Base-by-base conservation (phyloP, 1,140 invertebrate genomes). In the Dendroctonus valens region DNA sequence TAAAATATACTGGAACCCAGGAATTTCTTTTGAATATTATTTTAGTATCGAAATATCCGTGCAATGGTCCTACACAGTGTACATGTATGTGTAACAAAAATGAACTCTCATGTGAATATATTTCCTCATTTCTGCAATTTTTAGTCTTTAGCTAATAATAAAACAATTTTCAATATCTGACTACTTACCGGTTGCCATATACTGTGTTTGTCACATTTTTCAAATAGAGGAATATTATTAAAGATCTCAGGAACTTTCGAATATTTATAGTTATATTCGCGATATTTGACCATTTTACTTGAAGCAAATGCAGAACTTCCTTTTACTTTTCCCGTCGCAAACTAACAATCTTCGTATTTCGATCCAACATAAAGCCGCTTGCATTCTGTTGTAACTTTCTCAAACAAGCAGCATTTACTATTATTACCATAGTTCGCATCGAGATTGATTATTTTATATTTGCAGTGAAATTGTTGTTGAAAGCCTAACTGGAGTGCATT, bases 211-310 rank as follows among this genome's bases (percentile, higher is more conserved):
- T n/a, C n/a, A 38, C 40, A 60, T 40, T 53, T 62, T 52, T 62
- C 59, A 6, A 41, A 50, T 52, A 26, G 38, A 3, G 58, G 50
- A 57, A 65, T 44, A 6, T 58, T 57, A 59, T 49, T 50, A 14
- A 51, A 38, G 14, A 9, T 37, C 37, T 63, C 41, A 0, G 49
- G 49, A 15, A 65, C 39, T 65, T 65, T 65, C n/a, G 64, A 51
- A 65, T 65, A 65, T 59, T 65, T 65, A 38, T 65, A 65, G 12
- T 65, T 48, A 15, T 52, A 46, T 50, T 9, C 12, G 37, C 53
- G 46, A 42, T 65, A 12, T 41, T 65, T 55, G 6, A 7, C 14
- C 62, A 65, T 58, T 44, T 48, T 57, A 39, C 38, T 42, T 37
- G 37, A 41, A 11, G 11, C 44, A 54, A 49, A 52, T 8, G 6